Conservation (phyloP, 2,797 vertebrate genomes). For the Eurystomus glaucurus region DNA sequence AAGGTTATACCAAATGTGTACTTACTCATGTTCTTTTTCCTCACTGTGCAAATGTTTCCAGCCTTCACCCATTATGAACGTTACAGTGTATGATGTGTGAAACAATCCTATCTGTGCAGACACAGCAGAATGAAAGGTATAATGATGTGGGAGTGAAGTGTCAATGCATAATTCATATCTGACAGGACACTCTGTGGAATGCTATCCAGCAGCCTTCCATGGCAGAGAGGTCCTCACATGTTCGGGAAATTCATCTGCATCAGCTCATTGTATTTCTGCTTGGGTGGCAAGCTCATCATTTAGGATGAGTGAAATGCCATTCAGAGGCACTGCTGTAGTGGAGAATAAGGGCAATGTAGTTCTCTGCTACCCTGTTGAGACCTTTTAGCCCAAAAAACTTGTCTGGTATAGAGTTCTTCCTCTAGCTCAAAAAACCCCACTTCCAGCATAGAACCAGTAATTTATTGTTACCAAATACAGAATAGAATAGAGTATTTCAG, state of each 20-base stretch:
- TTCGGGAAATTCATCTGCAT: conserved; percentile 65
- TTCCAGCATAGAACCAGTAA: not conserved
- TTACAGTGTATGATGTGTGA: conserved; percentile 59
- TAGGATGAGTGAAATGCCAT: conserved; percentile 46
- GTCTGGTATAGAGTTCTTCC: not conserved
- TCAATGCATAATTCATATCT: conserved; percentile 78
- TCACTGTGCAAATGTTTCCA: conserved; percentile 49
- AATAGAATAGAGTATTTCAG: not conserved
- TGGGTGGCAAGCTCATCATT: conserved; percentile 68
- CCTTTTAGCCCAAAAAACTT: not conserved
- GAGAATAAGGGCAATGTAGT: not conserved
- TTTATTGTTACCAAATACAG: not conserved
- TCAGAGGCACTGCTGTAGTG: conserved; percentile 34
- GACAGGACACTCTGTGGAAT: conserved; percentile 45
- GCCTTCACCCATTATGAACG: conserved; percentile 65
- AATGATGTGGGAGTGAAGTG: conserved; percentile 72
- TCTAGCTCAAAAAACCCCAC: not conserved
- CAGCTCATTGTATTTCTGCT: conserved; percentile 74
- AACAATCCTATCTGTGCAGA: conserved; percentile 77
- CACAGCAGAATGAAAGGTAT: conserved; percentile 77
- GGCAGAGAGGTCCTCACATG: conserved; percentile 58
- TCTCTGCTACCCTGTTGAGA: not conserved
- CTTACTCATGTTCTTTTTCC: conserved; percentile 14
- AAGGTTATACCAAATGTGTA: not conserved
- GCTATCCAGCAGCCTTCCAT: conserved; percentile 30